Percentiles rank a stretch among this genome's conserved stretches.
Evolutionary conservation across 2,113 vertebrate genomes (phyloP).

Genomic region (Tenebrosternarchus preto): DNA sequence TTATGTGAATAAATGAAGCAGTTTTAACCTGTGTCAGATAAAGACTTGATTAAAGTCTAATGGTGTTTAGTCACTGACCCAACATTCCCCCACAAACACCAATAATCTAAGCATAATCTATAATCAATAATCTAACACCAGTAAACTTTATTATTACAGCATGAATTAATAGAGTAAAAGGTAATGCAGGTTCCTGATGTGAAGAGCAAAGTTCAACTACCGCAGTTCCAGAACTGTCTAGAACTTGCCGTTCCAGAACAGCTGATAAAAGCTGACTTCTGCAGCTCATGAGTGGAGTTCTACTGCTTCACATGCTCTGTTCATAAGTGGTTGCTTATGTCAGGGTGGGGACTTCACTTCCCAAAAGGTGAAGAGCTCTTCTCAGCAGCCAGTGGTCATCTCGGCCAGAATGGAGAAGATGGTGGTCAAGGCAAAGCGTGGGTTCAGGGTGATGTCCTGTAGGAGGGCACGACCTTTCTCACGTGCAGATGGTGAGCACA

Average conservation of each 20-base stretch:
- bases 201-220: no score
- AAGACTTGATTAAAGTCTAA: not conserved
- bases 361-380: not conserved
- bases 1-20: not conserved
- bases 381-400: slow-evolving; percentile 63
- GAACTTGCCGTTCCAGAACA: no score
- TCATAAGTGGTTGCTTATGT: no score
- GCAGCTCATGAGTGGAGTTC: no score
- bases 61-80: not conserved
- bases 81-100: not conserved
- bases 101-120: no score
- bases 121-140: no score
- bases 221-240: no score
- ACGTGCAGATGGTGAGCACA: slow-evolving; percentile 66
- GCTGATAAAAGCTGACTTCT: no score
- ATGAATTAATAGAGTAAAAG: not conserved
- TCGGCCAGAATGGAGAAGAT: slow-evolving; percentile 60
- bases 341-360: no score
- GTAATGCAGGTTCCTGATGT: no score
- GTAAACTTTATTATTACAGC: no score
- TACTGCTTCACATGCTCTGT: no score
- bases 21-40: not conserved
- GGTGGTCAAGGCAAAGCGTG: slow-evolving; percentile 44
- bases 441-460: slow-evolving; percentile 61
- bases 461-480: slow-evolving; percentile 65